These are phyloP conservation scores for Nysson spinosus DNA, from an alignment of 2,888 invertebrate species.

Conservation along the genomic window DNA sequence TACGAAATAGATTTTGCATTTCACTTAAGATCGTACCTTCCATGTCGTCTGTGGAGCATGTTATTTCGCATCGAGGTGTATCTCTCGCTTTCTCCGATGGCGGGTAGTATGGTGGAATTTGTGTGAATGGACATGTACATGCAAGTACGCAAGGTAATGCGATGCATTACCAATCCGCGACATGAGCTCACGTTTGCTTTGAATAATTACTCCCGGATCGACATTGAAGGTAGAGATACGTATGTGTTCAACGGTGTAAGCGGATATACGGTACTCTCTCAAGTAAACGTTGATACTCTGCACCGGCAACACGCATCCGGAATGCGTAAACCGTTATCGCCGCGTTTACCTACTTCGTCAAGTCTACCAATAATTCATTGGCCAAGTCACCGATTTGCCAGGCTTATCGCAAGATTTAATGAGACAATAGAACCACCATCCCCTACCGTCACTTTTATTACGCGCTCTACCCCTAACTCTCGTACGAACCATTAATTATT, in stretches of 20 bases:
- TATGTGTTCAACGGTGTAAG: too few species aligned
- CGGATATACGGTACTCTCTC: constrained; percentile 35
- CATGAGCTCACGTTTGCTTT: constrained; percentile 57
- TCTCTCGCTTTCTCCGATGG: constrained; percentile 1
- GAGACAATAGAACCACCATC: constrained; percentile 20
- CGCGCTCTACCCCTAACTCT: too few species aligned
- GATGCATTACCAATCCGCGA: constrained; percentile 54
- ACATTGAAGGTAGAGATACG: too few species aligned
- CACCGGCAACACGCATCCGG: constrained; percentile 25
- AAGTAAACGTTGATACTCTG: constrained; percentile 48
- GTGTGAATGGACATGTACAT: constrained; percentile 10
- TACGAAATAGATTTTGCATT: too few species aligned
- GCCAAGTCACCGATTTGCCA: constrained; percentile 28
- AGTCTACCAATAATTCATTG: constrained; percentile 25
- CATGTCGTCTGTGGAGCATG: neutral
- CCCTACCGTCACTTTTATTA: constrained; percentile 29
- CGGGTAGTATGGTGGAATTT: constrained; percentile 15
- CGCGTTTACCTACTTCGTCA: constrained; percentile 10
- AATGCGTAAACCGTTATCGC: constrained; percentile 40
- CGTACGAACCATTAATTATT: too few species aligned
- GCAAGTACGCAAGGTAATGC: constrained; percentile 38
- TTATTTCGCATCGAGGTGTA: constrained; percentile 11
- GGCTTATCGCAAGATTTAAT: constrained; percentile 27
- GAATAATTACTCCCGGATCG: constrained; percentile 59
- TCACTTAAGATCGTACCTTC: constrained; percentile 13